Percentiles rank a stretch among this genome's conserved stretches.
Conservation (phyloP, 2,888 invertebrate genomes). For the Nebria salina region DNA sequence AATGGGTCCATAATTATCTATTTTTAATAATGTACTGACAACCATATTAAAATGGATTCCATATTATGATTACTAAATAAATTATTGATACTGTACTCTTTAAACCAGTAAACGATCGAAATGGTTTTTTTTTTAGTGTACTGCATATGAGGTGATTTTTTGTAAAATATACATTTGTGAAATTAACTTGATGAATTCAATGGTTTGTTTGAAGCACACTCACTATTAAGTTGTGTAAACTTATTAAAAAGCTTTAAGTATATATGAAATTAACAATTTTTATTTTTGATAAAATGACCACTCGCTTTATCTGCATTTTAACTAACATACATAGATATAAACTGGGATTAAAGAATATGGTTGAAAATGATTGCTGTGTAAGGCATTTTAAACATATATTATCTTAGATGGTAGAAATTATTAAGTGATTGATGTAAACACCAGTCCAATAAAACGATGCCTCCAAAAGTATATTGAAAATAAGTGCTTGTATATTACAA, state of each 20-base stretch:
- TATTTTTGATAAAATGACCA: neutral
- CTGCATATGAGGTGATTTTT: neutral
- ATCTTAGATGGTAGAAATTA: neutral
- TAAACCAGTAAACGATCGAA: neutral
- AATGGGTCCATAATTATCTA: conserved; percentile 38
- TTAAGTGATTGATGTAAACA: conserved; percentile 28
- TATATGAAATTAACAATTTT: neutral
- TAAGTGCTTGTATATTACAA: conserved; percentile 32
- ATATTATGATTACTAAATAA: neutral
- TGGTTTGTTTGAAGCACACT: too few species aligned
- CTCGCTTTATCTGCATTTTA: neutral
- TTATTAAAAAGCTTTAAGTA: neutral
- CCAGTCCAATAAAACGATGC: conserved; percentile 29
- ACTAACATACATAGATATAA: too few species aligned
- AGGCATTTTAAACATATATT: neutral
- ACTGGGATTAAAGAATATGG: too few species aligned
- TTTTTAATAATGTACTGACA: conserved; percentile 33
- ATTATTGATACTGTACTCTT: neutral
- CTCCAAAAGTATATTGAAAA: conserved; percentile 27
- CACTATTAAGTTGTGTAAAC: neutral
- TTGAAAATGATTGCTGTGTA: too few species aligned
- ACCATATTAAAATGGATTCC: conserved; percentile 23
- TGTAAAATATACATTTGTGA: neutral
- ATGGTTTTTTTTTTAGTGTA: conserved; percentile 21
- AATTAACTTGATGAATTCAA: too few species aligned